Percentiles rank a stretch among this genome's conserved stretches.
Conservation (phyloP, 2,113 vertebrate genomes). For the Acrocephalus kingi region DNA sequence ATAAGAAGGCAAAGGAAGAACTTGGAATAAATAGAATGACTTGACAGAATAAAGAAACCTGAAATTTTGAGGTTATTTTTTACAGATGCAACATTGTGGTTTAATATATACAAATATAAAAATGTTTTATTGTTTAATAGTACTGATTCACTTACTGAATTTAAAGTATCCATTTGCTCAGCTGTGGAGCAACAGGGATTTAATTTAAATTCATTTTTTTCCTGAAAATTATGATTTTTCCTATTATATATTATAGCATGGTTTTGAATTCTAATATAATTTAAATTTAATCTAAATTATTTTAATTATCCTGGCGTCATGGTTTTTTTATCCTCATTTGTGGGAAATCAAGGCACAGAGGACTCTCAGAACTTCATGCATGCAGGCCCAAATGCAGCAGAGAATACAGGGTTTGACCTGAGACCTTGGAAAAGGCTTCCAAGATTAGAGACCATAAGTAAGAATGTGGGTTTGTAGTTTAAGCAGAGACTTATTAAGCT, state of each 20-base stretch:
- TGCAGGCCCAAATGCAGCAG: neutral
- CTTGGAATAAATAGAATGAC: neutral
- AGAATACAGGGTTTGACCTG: neutral
- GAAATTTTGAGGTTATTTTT: constrained; percentile 37
- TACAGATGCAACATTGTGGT: neutral
- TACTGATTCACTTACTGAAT: constrained; percentile 8
- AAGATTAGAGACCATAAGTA: neutral
- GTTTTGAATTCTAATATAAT: neutral
- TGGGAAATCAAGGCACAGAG: neutral
- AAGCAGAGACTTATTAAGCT: neutral
- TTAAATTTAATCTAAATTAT: neutral
- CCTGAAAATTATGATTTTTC: neutral
- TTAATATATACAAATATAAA: neutral
- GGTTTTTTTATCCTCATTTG: neutral
- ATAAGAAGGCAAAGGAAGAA: neutral
- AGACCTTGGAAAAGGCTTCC: neutral
- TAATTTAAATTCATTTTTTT: neutral
- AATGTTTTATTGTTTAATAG: neutral
- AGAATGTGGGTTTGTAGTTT: neutral
- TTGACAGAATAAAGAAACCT: constrained; percentile 14
- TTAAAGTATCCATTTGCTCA: constrained; percentile 8
- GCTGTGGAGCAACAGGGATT: neutral
- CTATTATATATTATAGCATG: neutral
- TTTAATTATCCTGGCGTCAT: neutral
- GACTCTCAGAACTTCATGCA: neutral